Base-by-base conservation (phyloP, 2,113 vertebrate genomes). In the Tragelaphus strepsiceros region DNA sequence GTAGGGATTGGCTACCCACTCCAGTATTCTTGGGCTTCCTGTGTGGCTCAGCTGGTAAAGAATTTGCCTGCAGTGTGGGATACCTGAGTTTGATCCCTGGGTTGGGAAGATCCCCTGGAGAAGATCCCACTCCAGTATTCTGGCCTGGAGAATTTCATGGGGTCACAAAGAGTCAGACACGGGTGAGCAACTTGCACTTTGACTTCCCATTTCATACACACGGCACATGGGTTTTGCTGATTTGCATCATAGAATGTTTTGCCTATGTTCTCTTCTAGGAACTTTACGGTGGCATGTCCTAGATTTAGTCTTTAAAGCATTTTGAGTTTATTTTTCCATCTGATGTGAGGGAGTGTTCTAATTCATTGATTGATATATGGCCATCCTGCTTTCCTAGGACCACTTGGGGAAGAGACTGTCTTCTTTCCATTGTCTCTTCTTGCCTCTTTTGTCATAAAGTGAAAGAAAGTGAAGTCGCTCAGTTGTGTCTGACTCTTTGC, bases 181-280 rank as follows among this genome's bases (percentile, higher is more conserved):
- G 1, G 21, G 8, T 71, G 64, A 35, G 17, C 0, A 2, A 35
- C 64, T 67, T 67, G 35, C 17, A 67, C 17, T 67, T 17, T 67
- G 8, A 35, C 64, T 21, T 74, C 21, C 35, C 35, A 6, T 74
- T 74, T 39, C 21, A 6, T 74, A 39, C 10, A 24, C 35, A 39
- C 0, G 0, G 12, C 35, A 39, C 0, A 0, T 74, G 19, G 19
- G 67, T 74, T 39, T 74, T 39, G n/a, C 21, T 74, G 35, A 39
- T 74, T 74, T 74, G 2, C 0, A 0, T 74, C 35, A 74, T 35
- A 74, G 67, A 39, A 39, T 39, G 30, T 67, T 67, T 67, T 35
- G n/a, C n/a, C 64, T 67, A 2, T 35, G 64, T 67, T 21, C 64
- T 67, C n/a, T 39, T 74, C 67, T 74, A 74, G 35, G 35, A 39